Conservation (phyloP, 1,140 invertebrate genomes). For the Hycleus cichorii region DNA sequence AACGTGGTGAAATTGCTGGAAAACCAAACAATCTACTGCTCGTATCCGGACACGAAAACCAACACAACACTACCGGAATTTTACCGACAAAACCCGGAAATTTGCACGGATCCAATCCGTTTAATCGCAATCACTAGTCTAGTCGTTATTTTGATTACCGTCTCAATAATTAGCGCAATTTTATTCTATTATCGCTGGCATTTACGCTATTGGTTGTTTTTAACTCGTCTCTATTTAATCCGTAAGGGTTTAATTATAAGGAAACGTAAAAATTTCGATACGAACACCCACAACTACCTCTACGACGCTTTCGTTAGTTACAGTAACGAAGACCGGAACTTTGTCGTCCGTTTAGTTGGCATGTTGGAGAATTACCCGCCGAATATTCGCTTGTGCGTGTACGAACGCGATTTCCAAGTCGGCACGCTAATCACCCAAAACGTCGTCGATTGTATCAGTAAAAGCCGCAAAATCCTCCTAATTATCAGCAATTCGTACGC, state of each 20-base stretch:
- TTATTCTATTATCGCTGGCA: slow-evolving; percentile 37
- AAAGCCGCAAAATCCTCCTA: slow-evolving; percentile 53
- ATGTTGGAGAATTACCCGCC: slow-evolving; percentile 50
- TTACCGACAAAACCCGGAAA: background rate
- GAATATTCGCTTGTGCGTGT: slow-evolving; percentile 53
- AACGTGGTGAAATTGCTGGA: slow-evolving; percentile 1
- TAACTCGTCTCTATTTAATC: slow-evolving; percentile 42
- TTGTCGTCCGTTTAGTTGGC: slow-evolving; percentile 49
- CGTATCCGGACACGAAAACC: slow-evolving; percentile 4
- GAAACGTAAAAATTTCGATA: slow-evolving; percentile 19
- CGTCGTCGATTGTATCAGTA: slow-evolving; percentile 50
- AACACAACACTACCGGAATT: slow-evolving; percentile 14
- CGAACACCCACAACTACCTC: slow-evolving; percentile 37
- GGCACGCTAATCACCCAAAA: slow-evolving; percentile 54
- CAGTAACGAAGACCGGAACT: slow-evolving; percentile 53
- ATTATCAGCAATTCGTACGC: slow-evolving; percentile 58
- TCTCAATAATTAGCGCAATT: background rate
- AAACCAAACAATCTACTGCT: background rate
- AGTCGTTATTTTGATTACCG: slow-evolving; percentile 5
- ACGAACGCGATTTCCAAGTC: slow-evolving; percentile 58
- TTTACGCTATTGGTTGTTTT: slow-evolving; percentile 49
- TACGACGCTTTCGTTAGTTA: slow-evolving; percentile 64
- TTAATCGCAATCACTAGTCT: slow-evolving; percentile 5
- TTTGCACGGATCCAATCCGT: slow-evolving; percentile 6
- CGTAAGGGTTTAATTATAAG: slow-evolving; percentile 39